Evolutionary conservation across 2,888 invertebrate species (phyloP).

Genomic region (Lamellibrachia satsuma): DNA sequence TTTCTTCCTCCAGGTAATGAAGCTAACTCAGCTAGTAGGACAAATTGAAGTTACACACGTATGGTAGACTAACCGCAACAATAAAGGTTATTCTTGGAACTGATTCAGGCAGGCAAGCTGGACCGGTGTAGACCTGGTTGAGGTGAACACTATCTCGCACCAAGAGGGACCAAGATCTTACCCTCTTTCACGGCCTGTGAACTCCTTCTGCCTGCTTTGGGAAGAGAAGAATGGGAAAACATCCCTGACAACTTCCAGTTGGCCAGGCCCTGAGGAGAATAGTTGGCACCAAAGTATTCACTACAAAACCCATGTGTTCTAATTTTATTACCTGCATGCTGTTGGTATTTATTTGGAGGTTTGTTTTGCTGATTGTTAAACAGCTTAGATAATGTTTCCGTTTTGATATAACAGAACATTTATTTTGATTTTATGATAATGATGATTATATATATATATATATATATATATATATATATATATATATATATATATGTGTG

Average conservation of each 20-base stretch:
- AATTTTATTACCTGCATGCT: background rate
- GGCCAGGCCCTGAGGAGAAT: slow-evolving; percentile 39
- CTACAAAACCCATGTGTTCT: background rate
- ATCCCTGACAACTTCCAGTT: slow-evolving; percentile 49
- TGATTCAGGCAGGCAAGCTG: slow-evolving; percentile 65
- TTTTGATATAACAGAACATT: background rate
- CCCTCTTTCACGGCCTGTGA: slow-evolving; percentile 80
- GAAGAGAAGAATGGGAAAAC: slow-evolving; percentile 53
- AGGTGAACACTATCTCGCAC: slow-evolving; percentile 87
- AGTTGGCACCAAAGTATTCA: background rate
- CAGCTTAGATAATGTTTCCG: background rate
- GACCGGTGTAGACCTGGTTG: slow-evolving; percentile 87
- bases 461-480: no score
- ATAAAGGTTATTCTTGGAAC: background rate
- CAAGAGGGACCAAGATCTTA: slow-evolving; percentile 74
- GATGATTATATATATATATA: background rate
- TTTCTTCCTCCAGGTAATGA: no score
- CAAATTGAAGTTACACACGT: background rate
- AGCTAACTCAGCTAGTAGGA: no score
- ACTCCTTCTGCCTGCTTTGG: slow-evolving; percentile 77
- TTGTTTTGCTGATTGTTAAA: background rate
- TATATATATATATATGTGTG: no score
- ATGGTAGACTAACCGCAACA: background rate
- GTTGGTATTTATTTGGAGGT: background rate
- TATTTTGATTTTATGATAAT: background rate